Evolutionary conservation across 2,888 invertebrate species (phyloP), one percentile per base, ranked within the genome.

Genomic region (Margaritifera margaritifera): DNA sequence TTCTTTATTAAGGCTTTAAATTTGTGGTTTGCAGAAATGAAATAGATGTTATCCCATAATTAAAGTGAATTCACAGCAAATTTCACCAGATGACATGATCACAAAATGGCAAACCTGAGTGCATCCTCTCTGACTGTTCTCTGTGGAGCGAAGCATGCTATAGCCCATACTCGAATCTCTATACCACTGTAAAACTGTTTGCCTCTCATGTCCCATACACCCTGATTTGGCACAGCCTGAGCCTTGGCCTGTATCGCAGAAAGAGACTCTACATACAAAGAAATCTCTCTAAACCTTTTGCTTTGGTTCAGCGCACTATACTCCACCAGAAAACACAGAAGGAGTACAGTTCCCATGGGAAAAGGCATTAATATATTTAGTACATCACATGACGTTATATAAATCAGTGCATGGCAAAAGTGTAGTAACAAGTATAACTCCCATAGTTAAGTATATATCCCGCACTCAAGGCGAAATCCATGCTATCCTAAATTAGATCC

Each of bases 181-280:
- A 99, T 98, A 61, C 99, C 99, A 80, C 98, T 98, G 91, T 98
- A 99, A 91, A 99, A 99, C 91, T 99, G 99, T 90, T 99, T 99
- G 66, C 99, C 99, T 71, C 99, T 93, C 99, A 99, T 99, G 90
- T 99, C 99, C 99, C 99, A 99, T 57, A 99, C 99, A 68, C 99
- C 99, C 90, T 98, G 97, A 91, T 98, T 99, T 51, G 99, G 99
- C 89, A 99, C 92, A 20, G 99, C 99, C 90, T 99, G 97, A 89
- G 96, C 94, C 88, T 95, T 95, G 77, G 96, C 95, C 87, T 89
- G 76, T 15, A 61, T 42, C 51, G 27, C 55, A 67, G 60, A 55
- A 54, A 63, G 31, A 42, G 42, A 42, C 22, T 55, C 18, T 11
- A 55, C 24, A 55, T 55, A 22, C 8, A 55, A 42, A 42, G 15